A percentile compares a stretch with the other conserved stretches of the same genome.
Evolutionary conservation across 2,113 vertebrate genomes (phyloP).

Genomic region (Scophthalmus maximus): DNA sequence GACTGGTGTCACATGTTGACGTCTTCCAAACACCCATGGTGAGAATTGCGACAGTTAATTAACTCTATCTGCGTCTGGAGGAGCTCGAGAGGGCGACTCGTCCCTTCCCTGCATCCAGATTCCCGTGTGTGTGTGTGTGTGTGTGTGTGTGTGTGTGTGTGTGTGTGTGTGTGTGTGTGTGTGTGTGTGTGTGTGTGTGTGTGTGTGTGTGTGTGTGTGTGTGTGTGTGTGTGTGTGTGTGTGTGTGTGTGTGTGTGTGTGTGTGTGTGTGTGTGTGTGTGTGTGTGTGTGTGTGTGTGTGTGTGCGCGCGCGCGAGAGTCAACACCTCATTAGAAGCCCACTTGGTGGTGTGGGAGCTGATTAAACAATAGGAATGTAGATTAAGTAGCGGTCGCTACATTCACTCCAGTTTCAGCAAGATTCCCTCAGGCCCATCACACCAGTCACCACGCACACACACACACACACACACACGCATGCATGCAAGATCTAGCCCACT

Average conservation of each 20-base stretch:
- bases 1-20: conserved; percentile 44
- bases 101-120: conserved; percentile 32
- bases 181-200: conserved; percentile 17
- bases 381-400: conserved; percentile 32
- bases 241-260: conserved; percentile 10
- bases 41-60: conserved; percentile 63
- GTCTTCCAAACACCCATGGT: conserved; percentile 37
- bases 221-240: conserved; percentile 8
- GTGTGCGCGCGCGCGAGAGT: conserved; percentile 25
- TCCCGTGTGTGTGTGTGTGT: neutral
- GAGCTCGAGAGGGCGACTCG: conserved; percentile 9
- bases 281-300: neutral
- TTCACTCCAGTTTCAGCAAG: conserved; percentile 32
- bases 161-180: conserved; percentile 8
- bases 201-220: neutral
- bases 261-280: neutral
- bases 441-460: neutral
- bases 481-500: neutral
- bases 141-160: neutral
- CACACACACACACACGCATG: conserved; percentile 7
- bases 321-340: conserved; percentile 65
- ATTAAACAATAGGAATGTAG: conserved; percentile 70
- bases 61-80: conserved; percentile 49
- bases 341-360: conserved; percentile 34
- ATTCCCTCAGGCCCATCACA: conserved; percentile 26